Conservation (phyloP, 2,113 vertebrate genomes). For the Corydoras maculifer region DNA sequence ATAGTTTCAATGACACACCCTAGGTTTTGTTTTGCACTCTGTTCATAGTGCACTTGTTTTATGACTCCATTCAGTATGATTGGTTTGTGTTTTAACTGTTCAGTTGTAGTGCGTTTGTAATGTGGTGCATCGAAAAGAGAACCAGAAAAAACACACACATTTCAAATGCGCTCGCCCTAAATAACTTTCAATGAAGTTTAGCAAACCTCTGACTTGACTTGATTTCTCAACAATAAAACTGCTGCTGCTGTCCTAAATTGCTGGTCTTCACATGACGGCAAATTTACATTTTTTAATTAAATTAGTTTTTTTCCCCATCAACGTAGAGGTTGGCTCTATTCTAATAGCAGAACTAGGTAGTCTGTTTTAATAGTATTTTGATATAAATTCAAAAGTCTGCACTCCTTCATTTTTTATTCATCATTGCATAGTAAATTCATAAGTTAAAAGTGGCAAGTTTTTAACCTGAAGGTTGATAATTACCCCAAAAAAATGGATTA, state of each 20-base stretch:
- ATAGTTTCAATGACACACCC: too few relatives aligned
- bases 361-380: constrained; percentile 99
- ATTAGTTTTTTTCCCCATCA: constrained; percentile 85
- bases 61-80: not conserved
- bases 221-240: constrained; percentile 99
- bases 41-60: too few relatives aligned
- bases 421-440: too few relatives aligned
- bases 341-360: constrained; percentile 99
- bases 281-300: constrained; percentile 99
- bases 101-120: not conserved
- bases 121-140: constrained; percentile 45
- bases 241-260: constrained; percentile 98
- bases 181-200: constrained; percentile 79
- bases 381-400: not conserved
- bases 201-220: constrained; percentile 91
- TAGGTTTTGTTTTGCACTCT: too few relatives aligned
- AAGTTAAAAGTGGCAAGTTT: too few relatives aligned
- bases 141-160: constrained; percentile 49
- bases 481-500: too few relatives aligned
- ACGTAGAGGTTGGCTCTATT: constrained; percentile 98
- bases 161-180: constrained; percentile 58
- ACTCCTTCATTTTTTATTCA: too few relatives aligned
- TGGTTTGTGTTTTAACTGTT: not conserved
- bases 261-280: constrained; percentile 97
- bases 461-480: too few relatives aligned